Percentiles rank a stretch among this genome's conserved stretches.
phyloP scores from a whole-genome alignment of 2,888 invertebrate species.

The Troilus luridus region DNA sequence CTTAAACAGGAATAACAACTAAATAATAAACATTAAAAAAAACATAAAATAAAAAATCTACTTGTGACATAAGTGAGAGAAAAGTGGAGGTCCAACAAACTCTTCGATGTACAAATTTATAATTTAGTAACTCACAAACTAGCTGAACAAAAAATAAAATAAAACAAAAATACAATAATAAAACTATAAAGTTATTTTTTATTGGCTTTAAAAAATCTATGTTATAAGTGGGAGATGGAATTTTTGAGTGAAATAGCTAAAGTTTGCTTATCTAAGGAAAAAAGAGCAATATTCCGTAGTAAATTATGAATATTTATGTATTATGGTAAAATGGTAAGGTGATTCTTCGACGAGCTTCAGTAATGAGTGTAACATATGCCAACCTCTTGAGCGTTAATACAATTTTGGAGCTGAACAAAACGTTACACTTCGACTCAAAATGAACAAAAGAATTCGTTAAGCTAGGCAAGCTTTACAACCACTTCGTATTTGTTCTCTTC shows the following conservation, averaged over 20 bases:
- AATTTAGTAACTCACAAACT: no score
- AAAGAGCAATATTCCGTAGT: background rate
- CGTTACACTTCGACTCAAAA: background rate
- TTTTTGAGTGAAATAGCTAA: background rate
- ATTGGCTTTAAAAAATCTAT: background rate
- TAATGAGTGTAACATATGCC: background rate
- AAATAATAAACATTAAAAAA: no score
- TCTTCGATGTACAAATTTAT: no score
- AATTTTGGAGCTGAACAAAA: slow-evolving; percentile 19
- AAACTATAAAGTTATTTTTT: background rate
- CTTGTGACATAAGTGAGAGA: no score
- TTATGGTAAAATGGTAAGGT: background rate
- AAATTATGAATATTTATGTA: slow-evolving; percentile 37
- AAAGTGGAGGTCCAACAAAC: no score
- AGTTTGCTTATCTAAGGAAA: background rate
- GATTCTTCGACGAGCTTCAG: slow-evolving; percentile 10
- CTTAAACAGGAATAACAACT: no score
- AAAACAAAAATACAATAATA: background rate
- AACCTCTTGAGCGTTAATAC: background rate
- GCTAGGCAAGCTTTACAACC: background rate
- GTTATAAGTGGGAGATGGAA: background rate
- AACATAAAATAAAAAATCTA: no score
- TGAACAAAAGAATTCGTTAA: slow-evolving; percentile 34
- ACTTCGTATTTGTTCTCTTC: background rate
- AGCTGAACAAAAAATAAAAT: no score